Conservation (phyloP, 1,140 invertebrate genomes). For the Eueides isabella region DNA sequence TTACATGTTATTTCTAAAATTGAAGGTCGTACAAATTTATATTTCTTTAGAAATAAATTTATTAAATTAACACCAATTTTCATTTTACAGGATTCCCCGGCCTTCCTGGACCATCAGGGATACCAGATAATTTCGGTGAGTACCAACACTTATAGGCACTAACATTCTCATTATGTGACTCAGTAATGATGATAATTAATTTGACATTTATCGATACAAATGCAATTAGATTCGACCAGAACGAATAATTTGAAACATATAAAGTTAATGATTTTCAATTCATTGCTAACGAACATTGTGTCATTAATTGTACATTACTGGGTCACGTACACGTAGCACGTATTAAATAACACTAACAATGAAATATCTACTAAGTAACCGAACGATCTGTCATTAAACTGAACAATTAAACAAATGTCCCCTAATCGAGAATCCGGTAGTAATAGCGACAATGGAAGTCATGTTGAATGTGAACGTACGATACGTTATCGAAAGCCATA, state of each 20-base stretch:
- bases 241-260: slow-evolving; percentile 48
- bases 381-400: slow-evolving; percentile 49
- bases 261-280: slow-evolving; percentile 48
- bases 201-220: slow-evolving; percentile 45
- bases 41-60: no score
- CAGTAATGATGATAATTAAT: slow-evolving; percentile 57
- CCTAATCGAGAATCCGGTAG: slow-evolving; percentile 24
- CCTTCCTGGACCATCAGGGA: slow-evolving; percentile 91
- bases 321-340: slow-evolving; percentile 60
- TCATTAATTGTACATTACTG: slow-evolving; percentile 73
- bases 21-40: neutral
- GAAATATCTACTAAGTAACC: slow-evolving; percentile 59
- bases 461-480: slow-evolving; percentile 25
- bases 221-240: slow-evolving; percentile 58
- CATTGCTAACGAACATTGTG: slow-evolving; percentile 41
- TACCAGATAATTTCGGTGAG: slow-evolving; percentile 93
- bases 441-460: slow-evolving; percentile 67
- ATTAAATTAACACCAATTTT: no score
- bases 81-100: slow-evolving; percentile 71
- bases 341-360: slow-evolving; percentile 68
- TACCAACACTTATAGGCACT: slow-evolving; percentile 59
- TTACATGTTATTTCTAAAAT: neutral
- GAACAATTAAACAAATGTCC: slow-evolving; percentile 34
- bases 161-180: slow-evolving; percentile 58
- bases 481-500: slow-evolving; percentile 38